Base-by-base conservation (phyloP, 1,140 invertebrate species). In the Samia ricini region DNA sequence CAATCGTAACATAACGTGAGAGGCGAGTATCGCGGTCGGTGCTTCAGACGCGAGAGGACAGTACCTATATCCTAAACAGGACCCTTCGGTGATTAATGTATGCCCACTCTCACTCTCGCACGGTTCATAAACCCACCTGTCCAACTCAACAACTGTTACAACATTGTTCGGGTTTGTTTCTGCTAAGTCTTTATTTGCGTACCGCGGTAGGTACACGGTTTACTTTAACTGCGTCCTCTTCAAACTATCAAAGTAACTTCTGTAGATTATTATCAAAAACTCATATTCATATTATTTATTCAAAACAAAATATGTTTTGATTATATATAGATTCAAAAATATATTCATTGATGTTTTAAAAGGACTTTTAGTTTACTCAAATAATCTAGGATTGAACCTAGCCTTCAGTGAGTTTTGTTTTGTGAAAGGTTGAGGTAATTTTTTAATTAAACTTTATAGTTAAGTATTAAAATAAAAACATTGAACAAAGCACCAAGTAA, bases 111-210 rank as follows among this genome's bases (percentile, higher is more conserved):
- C 3, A 42, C 33, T 42, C 33, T 42, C 3, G n/a, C 33, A 42
- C 33, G 33, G 33, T 42, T 42, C n/a, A 42, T 42, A 42, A 42
- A 42, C 33, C n/a, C n/a, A n/a, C n/a, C n/a, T n/a, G n/a, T n/a
- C n/a, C n/a, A n/a, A n/a, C n/a, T n/a, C n/a, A n/a, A n/a, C n/a
- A n/a, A n/a, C n/a, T n/a, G n/a, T n/a, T n/a, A n/a, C n/a, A n/a
- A n/a, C n/a, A n/a, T n/a, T n/a, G n/a, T n/a, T n/a, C n/a, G 33
- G 33, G 33, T 42, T 15, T 15, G 33, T 42, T 42, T 42, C 33
- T 10, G 33, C 12, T 15, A 10, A 12, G 33, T 42, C n/a, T 42
- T 42, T 42, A 42, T 42, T 42, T 42, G 33, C 33, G 33, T 42
- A 42, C 33, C 4, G 10, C 33, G 33, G 33, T 10, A 42, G 4